Evolutionary conservation across 2,888 invertebrate species (phyloP), one percentile per base, ranked within the genome.

Genomic region (Eulithis prunata): DNA sequence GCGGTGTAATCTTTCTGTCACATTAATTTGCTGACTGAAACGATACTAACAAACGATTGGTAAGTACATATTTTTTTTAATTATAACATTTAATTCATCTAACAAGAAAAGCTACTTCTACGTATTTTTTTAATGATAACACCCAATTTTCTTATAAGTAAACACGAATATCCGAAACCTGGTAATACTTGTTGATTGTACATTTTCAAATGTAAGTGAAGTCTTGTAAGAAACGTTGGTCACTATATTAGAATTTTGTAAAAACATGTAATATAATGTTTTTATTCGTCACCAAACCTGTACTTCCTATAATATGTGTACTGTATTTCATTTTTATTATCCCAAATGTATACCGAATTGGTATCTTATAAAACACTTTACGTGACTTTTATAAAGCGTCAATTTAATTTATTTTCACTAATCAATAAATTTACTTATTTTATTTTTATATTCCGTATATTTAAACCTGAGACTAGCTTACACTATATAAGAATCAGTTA

Each of bases 41-140:
- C n/a, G 45, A 2, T n/a, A 45, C 45, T 45, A n/a, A 45, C 45
- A n/a, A 45, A 45, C 41, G 4, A 45, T 45, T 8, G 7, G 14
- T 14, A 8, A 14, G 3, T 21, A 41, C 7, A 41, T 41, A 41
- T 8, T 21, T 21, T n/a, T 21, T 49, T 4, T 4, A 8, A 14
- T 49, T 4, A 10, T 49, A 4, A 11, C 14, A 10, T 12, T 8
- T 14, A 8, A 21, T n/a, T 4, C 21, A n/a, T 52, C 43, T 59
- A 51, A n/a, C 21, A 49, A 59, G 14, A 58, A 58, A 52, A 21
- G n/a, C 58, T 59, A 59, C 10, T 51, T 43, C 51, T 58, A 41
- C 57, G 36, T 47, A 57, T 14, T 12, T 49, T 49, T 38, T 0
- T 41, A 58, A 51, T 36, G 38, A 51, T 41, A 51, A 59, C 41